phyloP scores from a whole-genome alignment of 1,140 invertebrate genomes.

The Aphaenogaster floridana region DNA sequence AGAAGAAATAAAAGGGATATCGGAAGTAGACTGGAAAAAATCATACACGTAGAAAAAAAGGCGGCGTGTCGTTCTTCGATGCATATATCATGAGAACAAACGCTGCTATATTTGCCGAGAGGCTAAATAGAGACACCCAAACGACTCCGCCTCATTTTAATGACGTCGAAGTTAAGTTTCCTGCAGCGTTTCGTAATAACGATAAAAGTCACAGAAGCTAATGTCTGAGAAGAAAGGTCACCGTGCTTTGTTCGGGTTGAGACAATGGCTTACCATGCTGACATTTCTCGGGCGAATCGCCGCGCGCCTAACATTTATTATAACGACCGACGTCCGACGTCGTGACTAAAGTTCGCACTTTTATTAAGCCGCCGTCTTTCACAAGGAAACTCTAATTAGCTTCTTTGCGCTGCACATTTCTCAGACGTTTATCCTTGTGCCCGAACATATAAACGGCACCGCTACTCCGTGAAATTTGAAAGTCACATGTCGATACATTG shows the following conservation, averaged over 20 bases:
- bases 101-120: background rate
- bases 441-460: no score
- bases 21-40: background rate
- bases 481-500: background rate
- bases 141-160: slow-evolving; percentile 8
- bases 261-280: slow-evolving; percentile 48
- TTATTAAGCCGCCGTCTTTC: slow-evolving; percentile 58
- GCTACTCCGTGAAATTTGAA: background rate
- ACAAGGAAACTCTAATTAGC: slow-evolving; percentile 54
- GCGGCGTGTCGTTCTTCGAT: background rate
- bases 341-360: slow-evolving; percentile 61
- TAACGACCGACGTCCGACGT: slow-evolving; percentile 57
- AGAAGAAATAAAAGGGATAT: background rate
- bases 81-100: background rate
- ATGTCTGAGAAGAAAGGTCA: slow-evolving; percentile 50
- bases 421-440: background rate
- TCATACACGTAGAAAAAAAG: background rate
- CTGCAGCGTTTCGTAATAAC: slow-evolving; percentile 51
- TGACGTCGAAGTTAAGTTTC: slow-evolving; percentile 30
- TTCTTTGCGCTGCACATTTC: slow-evolving; percentile 15
- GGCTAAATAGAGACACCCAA: background rate
- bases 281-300: slow-evolving; percentile 59
- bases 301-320: slow-evolving; percentile 63
- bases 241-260: slow-evolving; percentile 53
- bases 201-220: slow-evolving; percentile 55